Evolutionary conservation across 2,888 invertebrate genomes (phyloP), one percentile per base, ranked within the genome.

Genomic region (Electrophaes corylata): DNA sequence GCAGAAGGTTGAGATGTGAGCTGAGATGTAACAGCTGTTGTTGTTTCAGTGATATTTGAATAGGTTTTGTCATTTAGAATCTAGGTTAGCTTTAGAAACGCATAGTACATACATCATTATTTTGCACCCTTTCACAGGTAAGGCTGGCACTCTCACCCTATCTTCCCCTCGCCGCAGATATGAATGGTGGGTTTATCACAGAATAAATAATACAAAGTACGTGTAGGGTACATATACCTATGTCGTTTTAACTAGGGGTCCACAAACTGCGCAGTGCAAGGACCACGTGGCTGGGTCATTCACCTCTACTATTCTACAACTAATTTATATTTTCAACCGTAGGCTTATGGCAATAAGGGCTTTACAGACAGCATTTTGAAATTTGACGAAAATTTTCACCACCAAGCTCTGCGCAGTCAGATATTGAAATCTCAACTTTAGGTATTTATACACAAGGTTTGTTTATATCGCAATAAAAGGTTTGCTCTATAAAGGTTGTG

Each of bases 181-280:
- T 48, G 23, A 48, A 48, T 37, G 47, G 23, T 16, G 23, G n/a
- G 43, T 43, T 18, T 37, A 41, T 5, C 47, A 11, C 26, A 47
- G 47, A 35, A 48, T 48, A 49, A 49, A 49, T 49, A 49, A 49
- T 49, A 40, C 16, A 35, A 18, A n/a, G 40, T 12, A 29, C 11
- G 3, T 26, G 14, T n/a, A 37, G 18, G 16, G n/a, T 35, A 26
- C 16, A 47, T 20, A 2, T 47, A 47, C 19, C 12, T 29, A 3
- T 43, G 20, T 44, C 20, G 26, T 12, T 43, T n/a, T 12, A 23
- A 16, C 18, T 29, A 49, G 85, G 88, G 87, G 87, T 81, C 84
- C 77, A 83, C 75, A 79, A 83, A 88, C 88, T 88, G 81, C 89
- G 89, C 85, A 88, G 85, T 88, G 86, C 86, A 86, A 74, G 71